phyloP scores from a whole-genome alignment of 2,113 vertebrate genomes.

The Recurvirostra avosetta region DNA sequence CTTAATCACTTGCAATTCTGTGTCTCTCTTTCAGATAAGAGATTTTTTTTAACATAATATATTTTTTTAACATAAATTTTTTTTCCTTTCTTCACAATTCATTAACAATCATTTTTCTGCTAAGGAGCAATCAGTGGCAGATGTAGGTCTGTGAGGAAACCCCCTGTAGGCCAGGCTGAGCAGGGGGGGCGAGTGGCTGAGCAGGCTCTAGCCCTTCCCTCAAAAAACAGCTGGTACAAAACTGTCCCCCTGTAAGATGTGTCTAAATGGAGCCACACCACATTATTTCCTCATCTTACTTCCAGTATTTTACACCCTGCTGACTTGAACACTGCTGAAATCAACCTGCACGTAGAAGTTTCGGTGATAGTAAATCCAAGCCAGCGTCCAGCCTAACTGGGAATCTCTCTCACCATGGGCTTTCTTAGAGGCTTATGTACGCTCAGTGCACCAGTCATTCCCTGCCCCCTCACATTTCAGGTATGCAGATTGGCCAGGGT shows the following conservation, averaged over 20 bases:
- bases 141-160: not conserved
- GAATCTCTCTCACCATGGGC: not conserved
- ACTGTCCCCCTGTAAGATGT: not conserved
- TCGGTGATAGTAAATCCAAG: not conserved
- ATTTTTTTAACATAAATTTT: not conserved
- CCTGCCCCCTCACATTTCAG: not conserved
- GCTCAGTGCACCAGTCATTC: not conserved
- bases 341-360: not conserved
- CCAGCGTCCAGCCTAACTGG: not conserved
- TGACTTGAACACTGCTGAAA: not conserved
- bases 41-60: not conserved
- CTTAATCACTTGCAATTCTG: not conserved
- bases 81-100: not conserved
- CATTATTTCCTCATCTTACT: not conserved
- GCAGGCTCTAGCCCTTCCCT: not conserved
- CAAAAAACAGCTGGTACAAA: not conserved
- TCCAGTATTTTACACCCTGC: not conserved
- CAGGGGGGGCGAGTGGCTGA: not conserved
- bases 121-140: not conserved
- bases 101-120: not conserved
- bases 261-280: not conserved
- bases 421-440: accelerated
- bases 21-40: not conserved
- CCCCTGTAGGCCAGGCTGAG: not conserved
- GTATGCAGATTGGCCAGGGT: not conserved